Evolutionary conservation across 2,797 vertebrate genomes (phyloP).

Genomic region (Poecilia gillii): DNA sequence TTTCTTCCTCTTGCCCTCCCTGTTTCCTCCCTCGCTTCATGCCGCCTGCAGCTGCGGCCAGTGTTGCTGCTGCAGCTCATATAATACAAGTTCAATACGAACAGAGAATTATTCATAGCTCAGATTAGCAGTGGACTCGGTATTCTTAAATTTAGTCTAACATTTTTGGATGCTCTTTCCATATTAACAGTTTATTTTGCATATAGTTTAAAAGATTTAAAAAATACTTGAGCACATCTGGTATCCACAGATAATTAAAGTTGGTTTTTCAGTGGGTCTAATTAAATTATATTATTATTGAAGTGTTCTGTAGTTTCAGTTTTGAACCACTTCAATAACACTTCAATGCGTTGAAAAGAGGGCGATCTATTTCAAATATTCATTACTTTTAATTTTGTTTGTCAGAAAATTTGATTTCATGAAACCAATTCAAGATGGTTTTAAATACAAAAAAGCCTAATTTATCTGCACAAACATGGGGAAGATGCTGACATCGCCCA

Average conservation of each 20-base stretch:
- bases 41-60: slow-evolving; percentile 73
- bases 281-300: not conserved
- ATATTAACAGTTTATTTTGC: not conserved
- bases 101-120: slow-evolving; percentile 81
- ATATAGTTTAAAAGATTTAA: not conserved
- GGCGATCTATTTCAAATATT: not conserved
- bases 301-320: not conserved
- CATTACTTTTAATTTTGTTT: not conserved
- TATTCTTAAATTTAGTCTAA: not conserved
- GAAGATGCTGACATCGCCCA: not conserved
- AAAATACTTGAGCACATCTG: not conserved
- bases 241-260: not conserved
- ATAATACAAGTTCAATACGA: slow-evolving; percentile 79
- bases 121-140: slow-evolving; percentile 19
- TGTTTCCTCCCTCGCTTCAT: slow-evolving; percentile 52
- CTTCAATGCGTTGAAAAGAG: no score
- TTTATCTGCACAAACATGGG: not conserved
- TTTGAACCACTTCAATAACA: not conserved
- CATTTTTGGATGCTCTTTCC: not conserved
- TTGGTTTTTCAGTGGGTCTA: not conserved
- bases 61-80: slow-evolving; percentile 76
- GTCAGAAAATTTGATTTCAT: not conserved
- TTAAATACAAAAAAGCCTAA: not conserved
- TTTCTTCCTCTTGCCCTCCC: slow-evolving; percentile 25
- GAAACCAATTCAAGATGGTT: not conserved